Percentiles rank a stretch among this genome's conserved stretches.
phyloP scores from a whole-genome alignment of 2,113 vertebrate species.

The Uria lomvia region DNA sequence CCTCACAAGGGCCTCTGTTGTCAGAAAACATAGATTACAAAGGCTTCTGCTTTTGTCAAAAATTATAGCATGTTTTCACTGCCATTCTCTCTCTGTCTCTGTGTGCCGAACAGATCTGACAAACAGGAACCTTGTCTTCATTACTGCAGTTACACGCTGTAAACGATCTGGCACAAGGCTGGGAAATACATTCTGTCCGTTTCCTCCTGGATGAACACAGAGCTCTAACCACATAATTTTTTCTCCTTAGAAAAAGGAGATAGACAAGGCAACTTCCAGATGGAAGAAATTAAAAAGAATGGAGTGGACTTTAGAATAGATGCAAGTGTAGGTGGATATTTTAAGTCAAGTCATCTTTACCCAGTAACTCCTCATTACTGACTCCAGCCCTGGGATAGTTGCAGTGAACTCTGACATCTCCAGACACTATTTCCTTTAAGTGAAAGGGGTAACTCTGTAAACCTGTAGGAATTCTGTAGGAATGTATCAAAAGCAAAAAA shows the following conservation, averaged over 20 bases:
- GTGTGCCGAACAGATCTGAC: rapidly evolving
- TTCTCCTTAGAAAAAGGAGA: not conserved
- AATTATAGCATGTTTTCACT: not conserved
- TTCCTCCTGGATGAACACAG: not conserved
- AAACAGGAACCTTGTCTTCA: not conserved
- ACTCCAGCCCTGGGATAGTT: not conserved
- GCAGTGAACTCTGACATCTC: not conserved
- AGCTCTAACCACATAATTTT: not conserved
- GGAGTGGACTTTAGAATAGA: not conserved
- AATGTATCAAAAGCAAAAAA: not conserved
- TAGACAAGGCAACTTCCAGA: not conserved
- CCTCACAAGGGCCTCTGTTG: not conserved
- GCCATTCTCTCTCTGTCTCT: not conserved
- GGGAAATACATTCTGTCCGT: not conserved
- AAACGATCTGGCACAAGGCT: not conserved
- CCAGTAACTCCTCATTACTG: not conserved
- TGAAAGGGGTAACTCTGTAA: not conserved
- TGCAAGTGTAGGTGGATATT: not conserved
- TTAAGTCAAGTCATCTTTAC: not conserved
- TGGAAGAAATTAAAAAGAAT: not conserved
- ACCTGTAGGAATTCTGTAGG: not conserved
- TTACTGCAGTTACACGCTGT: not conserved
- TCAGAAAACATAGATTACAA: not conserved
- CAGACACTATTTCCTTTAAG: not conserved
- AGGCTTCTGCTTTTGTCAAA: not conserved